Base-by-base conservation (phyloP, 2,888 invertebrate species). In the Spodoptera picta region DNA sequence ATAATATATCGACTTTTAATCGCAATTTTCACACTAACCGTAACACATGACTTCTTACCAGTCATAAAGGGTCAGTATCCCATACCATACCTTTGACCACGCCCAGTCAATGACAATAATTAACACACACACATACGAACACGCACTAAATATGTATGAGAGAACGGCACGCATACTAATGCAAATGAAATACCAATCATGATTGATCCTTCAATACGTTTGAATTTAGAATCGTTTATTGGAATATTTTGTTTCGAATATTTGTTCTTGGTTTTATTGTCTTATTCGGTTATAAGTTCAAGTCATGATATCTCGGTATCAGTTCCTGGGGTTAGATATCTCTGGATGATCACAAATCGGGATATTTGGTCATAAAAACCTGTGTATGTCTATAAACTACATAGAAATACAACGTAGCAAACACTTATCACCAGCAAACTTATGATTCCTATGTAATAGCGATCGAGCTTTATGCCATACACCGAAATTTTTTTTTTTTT, bases 101-200 rank as follows among this genome's bases (percentile, higher is more conserved):
- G 90, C 91, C 90, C 75, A 86, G 83, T 77, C 82, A 87, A 88
- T 85, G 80, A 79, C 80, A 79, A 74, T 74, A 80, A 80, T 79
- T 79, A 80, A 75, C 77, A 64, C 75, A 86, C 80, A 65, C 71
- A 83, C 75, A 79, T 68, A 77, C 60, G 65, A 63, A 78, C 74
- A 79, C 75, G 36, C 64, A 63, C 64, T 60, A 69, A 64, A 64
- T 70, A 72, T 72, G 74, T 54, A 72, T 72, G 74, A 64, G 78
- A 72, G 81, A 81, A 76, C 49, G 77, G 79, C 64, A 72, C 64
- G 27, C 60, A 72, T 70, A 80, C 72, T 61, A 65, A 66, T 49
- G 59, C 10, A 48, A 46, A 41, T 41, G 49, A 57, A 60, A 69
- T 65, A 73, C 79, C 73, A 77, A 62, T 69, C 50, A 65, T 58